phyloP scores from a whole-genome alignment of 2,888 invertebrate genomes.

The Agrypnus murinus region DNA sequence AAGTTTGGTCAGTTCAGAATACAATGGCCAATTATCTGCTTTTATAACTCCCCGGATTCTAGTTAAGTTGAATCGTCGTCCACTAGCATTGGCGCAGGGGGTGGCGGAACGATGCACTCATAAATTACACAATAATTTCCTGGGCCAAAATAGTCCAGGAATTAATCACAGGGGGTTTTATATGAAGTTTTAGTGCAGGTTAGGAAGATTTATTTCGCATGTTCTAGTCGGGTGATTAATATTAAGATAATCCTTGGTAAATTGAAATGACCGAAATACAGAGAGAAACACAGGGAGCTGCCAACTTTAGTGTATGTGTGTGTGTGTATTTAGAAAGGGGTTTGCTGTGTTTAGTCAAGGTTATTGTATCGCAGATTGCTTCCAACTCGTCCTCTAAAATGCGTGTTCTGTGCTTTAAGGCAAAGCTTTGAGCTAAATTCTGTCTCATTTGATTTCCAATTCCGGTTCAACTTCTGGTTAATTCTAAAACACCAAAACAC shows the following conservation, averaged over 20 bases:
- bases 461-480: constrained; percentile 12
- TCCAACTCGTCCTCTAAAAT: constrained; percentile 25
- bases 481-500: constrained; percentile 1
- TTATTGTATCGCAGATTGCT: constrained; percentile 34
- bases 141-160: constrained; percentile 38
- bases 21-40: constrained; percentile 52
- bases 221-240: constrained; percentile 44
- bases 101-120: constrained; percentile 34
- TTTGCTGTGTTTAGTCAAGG: constrained; percentile 19
- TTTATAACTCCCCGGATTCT: constrained; percentile 49
- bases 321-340: neutral
- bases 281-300: constrained; percentile 12
- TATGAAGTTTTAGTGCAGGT: constrained; percentile 44
- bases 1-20: constrained; percentile 50
- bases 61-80: constrained; percentile 45
- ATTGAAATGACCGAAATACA: constrained; percentile 40
- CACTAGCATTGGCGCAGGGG: constrained; percentile 21
- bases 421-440: constrained; percentile 15
- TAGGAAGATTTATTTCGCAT: constrained; percentile 42
- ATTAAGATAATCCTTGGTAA: constrained; percentile 43
- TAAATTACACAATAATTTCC: constrained; percentile 49
- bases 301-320: constrained; percentile 2
- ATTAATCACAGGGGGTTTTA: constrained; percentile 45
- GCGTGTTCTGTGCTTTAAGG: constrained; percentile 14
- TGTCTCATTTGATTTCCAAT: constrained; percentile 37